Percentiles rank a stretch among this genome's conserved stretches.
These are phyloP conservation scores for Miichthys miiuy DNA, from an alignment of 2,797 vertebrate genomes.

Conservation along the genomic window DNA sequence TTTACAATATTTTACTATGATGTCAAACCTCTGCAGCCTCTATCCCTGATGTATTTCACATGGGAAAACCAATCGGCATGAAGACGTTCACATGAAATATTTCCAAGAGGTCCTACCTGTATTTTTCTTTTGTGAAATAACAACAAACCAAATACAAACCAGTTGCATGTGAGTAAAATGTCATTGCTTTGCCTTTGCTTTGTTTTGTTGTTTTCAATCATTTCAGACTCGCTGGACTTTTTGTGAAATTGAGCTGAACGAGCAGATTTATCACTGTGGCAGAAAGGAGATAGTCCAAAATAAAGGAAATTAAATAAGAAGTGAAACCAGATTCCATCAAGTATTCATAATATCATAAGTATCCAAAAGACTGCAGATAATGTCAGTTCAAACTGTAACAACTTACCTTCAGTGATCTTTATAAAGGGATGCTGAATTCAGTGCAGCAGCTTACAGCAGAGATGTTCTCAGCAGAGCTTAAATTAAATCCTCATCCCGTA, in stretches of 20 bases:
- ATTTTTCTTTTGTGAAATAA: not conserved
- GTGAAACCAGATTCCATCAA: not conserved
- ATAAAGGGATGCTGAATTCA: conserved; percentile 1
- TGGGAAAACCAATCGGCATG: not conserved
- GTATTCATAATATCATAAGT: not conserved
- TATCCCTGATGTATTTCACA: not conserved
- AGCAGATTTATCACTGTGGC: not conserved
- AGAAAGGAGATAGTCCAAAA: not conserved
- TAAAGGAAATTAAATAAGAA: not conserved
- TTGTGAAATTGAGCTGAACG: too few relatives aligned
- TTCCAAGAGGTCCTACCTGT: not conserved
- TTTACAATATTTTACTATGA: not conserved
- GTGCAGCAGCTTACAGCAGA: conserved; percentile 10
- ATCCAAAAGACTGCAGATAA: not conserved
- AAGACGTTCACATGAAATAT: not conserved
- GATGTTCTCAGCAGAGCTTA: conserved; percentile 33
- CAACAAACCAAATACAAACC: not conserved
- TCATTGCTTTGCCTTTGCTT: not conserved
- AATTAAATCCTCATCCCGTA: conserved; percentile 41
- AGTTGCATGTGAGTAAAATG: not conserved
- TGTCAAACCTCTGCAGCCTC: not conserved
- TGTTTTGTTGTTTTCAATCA: not conserved
- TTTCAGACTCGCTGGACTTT: too few relatives aligned
- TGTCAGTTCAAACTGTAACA: not conserved
- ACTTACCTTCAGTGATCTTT: not conserved